Base-by-base conservation (phyloP, 2,888 invertebrate genomes). In the Himalopsyche kuldschensis region DNA sequence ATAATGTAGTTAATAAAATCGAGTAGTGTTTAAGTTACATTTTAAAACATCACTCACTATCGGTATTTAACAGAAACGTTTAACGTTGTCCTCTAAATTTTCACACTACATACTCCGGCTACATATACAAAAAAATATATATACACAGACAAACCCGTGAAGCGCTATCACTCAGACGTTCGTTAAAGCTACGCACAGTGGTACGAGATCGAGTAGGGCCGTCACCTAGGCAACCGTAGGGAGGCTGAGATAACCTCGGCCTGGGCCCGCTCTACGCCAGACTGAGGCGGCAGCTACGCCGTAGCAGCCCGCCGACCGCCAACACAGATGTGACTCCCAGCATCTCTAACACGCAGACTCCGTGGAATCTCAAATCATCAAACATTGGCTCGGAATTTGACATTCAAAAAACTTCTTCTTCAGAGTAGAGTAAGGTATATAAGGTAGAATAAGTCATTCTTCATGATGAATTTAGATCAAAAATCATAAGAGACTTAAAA, bases 161-260 rank as follows among this genome's bases (percentile, higher is more conserved):
- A 69, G 69, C 69, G 69, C 69, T 69, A 69, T 69, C 69, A 69
- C 69, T 69, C 69, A 69, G 69, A 69, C 69, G 69, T 69, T 69
- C 69, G 69, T 69, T 69, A 69, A 69, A 69, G 69, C 69, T 69
- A 69, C 69, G 69, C 69, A 69, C 69, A 69, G 69, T 69, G 69
- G 69, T 69, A 30, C 69, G 69, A 69, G 69, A 69, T 69, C 69
- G 69, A 69, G 69, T 69, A 69, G 69, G 69, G 69, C 69, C 69
- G 69, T 69, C 15, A 11, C 69, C 69, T 69, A 69, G 69, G 69
- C 69, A 69, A 69, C 69, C 69, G 69, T 27, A 30, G 69, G 69
- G 69, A 69, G 69, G 69, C 69, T 69, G 69, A 27, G 69, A 69
- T 69, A 69, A 69, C 69, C 69, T 69, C 69, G 69, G 69, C 69